phyloP scores from a whole-genome alignment of 2,113 vertebrate species.

The Thamnophis sirtalis region DNA sequence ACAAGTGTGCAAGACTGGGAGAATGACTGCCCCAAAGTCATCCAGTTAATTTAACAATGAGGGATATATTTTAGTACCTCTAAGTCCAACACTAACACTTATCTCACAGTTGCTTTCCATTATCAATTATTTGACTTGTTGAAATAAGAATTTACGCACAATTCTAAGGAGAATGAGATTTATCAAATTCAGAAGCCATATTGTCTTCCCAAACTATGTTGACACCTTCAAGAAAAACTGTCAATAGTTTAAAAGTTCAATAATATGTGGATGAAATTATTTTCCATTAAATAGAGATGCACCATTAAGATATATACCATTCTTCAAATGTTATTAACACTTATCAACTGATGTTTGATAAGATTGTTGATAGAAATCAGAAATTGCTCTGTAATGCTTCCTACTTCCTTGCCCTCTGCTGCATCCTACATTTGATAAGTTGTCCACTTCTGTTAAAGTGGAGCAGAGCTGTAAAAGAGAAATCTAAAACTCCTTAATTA shows the following conservation, averaged over 20 bases:
- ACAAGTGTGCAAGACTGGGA: not conserved
- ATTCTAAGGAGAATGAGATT: not conserved
- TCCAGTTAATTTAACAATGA: not conserved
- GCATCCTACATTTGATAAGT: conserved; percentile 35
- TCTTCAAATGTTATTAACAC: not conserved
- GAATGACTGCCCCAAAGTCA: not conserved
- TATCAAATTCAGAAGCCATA: not conserved
- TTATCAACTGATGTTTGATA: not conserved
- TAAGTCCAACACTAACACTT: not conserved
- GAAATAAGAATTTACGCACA: not conserved
- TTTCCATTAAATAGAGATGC: not conserved
- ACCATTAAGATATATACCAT: not conserved
- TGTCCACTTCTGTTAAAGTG: conserved; percentile 47
- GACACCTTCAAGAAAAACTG: not conserved
- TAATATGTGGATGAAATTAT: not conserved
- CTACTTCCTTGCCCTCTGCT: not conserved
- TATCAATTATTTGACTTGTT: not conserved
- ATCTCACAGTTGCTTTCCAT: not conserved
- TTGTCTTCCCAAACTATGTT: not conserved
- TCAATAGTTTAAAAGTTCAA: not conserved
- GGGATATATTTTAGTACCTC: not conserved
- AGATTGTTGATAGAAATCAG: not conserved
- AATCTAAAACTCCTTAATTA: conserved; percentile 44
- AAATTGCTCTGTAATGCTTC: not conserved
- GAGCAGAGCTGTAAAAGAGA: conserved; percentile 41